Percentiles rank a stretch among this genome's conserved stretches.
Conservation (phyloP, 2,113 vertebrate genomes). For the Oncorhynchus mykiss region DNA sequence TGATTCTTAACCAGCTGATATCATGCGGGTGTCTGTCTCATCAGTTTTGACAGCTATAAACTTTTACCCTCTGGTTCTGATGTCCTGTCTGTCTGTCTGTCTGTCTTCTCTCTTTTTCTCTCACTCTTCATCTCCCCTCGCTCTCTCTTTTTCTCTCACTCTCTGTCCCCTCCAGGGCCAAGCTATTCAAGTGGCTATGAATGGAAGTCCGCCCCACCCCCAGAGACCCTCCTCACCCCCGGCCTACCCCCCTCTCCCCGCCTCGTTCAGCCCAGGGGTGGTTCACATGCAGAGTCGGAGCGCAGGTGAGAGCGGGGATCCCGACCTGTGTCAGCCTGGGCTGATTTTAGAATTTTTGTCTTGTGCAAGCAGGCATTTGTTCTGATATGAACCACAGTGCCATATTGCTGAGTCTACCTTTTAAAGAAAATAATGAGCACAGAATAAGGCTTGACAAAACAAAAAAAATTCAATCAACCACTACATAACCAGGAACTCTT, state of each 20-base stretch:
- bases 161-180: constrained; percentile 77
- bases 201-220: constrained; percentile 83
- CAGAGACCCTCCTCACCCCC: constrained; percentile 90
- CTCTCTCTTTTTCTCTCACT: constrained; percentile 35
- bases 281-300: constrained; percentile 81
- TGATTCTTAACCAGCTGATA: constrained; percentile 19
- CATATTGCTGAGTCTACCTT: too few relatives aligned
- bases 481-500: too few relatives aligned
- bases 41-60: too few relatives aligned
- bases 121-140: background rate
- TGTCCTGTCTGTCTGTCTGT: background rate
- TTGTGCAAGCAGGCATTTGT: too few relatives aligned
- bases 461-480: too few relatives aligned
- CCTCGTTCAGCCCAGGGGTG: constrained; percentile 78
- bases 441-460: too few relatives aligned
- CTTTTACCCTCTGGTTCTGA: too few relatives aligned
- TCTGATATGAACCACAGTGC: too few relatives aligned
- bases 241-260: constrained; percentile 81
- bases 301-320: constrained; percentile 79
- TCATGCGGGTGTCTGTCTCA: background rate
- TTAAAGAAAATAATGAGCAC: too few relatives aligned
- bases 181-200: constrained; percentile 81
- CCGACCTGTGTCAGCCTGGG: too few relatives aligned
- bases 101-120: too few relatives aligned
- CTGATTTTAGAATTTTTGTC: too few relatives aligned